A percentile compares a stretch with the other conserved stretches of the same genome.
Evolutionary conservation across 1,140 invertebrate species (phyloP).

Genomic region (Triops cancriformis): DNA sequence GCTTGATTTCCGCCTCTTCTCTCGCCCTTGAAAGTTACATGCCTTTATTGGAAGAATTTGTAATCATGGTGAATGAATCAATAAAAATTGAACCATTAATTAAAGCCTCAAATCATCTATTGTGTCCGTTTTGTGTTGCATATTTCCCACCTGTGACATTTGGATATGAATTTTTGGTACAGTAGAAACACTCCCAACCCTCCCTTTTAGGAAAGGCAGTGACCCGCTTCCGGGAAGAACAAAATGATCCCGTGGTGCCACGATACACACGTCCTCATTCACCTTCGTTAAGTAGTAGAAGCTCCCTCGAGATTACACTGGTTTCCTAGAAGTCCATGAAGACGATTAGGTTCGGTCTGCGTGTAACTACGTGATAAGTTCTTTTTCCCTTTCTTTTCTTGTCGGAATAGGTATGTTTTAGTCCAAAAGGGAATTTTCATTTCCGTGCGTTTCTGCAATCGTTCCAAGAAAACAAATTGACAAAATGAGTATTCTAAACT

Average conservation of each 20-base stretch:
- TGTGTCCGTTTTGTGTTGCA: too few relatives aligned
- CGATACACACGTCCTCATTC: background rate
- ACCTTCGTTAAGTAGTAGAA: background rate
- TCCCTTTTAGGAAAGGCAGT: background rate
- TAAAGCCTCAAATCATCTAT: too few relatives aligned
- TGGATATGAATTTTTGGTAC: too few relatives aligned
- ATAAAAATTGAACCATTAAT: background rate
- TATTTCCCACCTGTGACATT: too few relatives aligned
- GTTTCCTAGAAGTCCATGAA: background rate
- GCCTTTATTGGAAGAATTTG: background rate
- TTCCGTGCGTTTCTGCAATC: too few relatives aligned
- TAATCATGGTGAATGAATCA: slow-evolving; percentile 14
- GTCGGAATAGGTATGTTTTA: too few relatives aligned
- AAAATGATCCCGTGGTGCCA: background rate
- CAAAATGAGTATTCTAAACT: too few relatives aligned
- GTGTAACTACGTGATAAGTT: background rate
- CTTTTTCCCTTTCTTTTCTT: too few relatives aligned
- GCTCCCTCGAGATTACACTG: background rate
- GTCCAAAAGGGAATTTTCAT: too few relatives aligned
- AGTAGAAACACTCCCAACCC: too few relatives aligned
- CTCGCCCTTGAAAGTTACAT: background rate
- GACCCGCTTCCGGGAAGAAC: background rate
- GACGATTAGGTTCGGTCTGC: background rate
- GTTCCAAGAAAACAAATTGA: too few relatives aligned
- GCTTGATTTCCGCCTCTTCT: background rate